A percentile compares a stretch with the other conserved stretches of the same genome.
These are phyloP conservation scores for Elachura formosa DNA, from an alignment of 2,113 vertebrate species.

Conservation along the genomic window DNA sequence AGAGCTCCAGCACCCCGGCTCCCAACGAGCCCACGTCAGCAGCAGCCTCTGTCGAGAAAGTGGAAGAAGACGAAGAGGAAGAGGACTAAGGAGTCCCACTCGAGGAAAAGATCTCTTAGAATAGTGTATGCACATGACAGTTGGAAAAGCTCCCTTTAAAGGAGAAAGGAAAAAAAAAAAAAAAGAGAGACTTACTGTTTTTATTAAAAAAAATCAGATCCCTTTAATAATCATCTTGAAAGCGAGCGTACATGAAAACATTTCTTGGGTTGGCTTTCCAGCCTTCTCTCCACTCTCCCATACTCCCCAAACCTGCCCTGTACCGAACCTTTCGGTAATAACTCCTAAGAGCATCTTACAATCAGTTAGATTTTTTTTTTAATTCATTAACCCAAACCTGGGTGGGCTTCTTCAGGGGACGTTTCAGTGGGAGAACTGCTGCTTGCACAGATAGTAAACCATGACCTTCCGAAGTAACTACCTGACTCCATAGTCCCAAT, in stretches of 20 bases:
- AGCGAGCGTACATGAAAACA: not conserved
- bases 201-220: conserved; percentile 1
- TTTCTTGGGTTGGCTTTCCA: not conserved
- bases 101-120: conserved; percentile 22
- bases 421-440: conserved; percentile 36
- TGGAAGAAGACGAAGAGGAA: conserved; percentile 69
- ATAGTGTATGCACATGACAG: conserved; percentile 62
- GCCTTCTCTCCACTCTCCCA: not conserved
- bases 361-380: not conserved
- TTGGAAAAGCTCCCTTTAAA: conserved; percentile 63
- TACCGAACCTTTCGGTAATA: not conserved
- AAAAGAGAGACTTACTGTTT: not conserved
- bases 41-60: conserved; percentile 61
- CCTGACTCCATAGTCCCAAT: conserved; percentile 69
- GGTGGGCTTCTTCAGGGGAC: conserved; percentile 1
- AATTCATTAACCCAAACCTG: not conserved
- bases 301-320: not conserved
- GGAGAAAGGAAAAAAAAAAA: not conserved
- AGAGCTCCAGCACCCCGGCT: conserved; percentile 47
- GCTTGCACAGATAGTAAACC: conserved; percentile 53
- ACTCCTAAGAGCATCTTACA: not conserved
- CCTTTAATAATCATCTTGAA: conserved; percentile 14
- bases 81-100: conserved; percentile 58
- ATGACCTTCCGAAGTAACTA: conserved; percentile 69
- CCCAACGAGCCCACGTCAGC: conserved; percentile 60